Base-by-base conservation (phyloP, 2,888 invertebrate species). In the Syrphus vitripennis region DNA sequence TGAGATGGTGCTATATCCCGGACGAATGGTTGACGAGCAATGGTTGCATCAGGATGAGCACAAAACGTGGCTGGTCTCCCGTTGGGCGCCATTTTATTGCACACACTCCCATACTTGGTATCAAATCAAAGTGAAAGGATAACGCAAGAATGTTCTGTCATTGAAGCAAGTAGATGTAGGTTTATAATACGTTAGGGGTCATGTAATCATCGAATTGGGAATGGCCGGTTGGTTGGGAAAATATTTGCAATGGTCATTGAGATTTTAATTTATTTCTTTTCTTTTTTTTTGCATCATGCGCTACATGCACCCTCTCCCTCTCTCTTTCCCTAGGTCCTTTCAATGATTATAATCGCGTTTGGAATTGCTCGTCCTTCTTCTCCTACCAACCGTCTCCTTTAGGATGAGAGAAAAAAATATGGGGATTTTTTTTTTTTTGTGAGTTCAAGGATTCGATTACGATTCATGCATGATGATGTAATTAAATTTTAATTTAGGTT, bases 191-290 rank as follows among this genome's bases (percentile, higher is more conserved):
- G 82, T 86, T 86, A 86, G 82, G 82, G 86, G 86, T 82, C 86
- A 78, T 86, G 86, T 86, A 86, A 82, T 86, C 86, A 86, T 81
- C 86, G 82, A 82, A 86, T 86, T 82, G 86, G 82, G 86, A 86
- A 70, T 86, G 82, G 74, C 57, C 70, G 59, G n/a, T 59, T 59
- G 59, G 82, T 78, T 78, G 86, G 72, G 74, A 74, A 82, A 86
- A 86, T 86, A 82, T 86, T 86, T 86, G 86, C 86, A 59, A 77
- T 86, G 86, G 86, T 74, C 86, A 86, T 86, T 86, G 74, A 78
- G 82, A 86, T 76, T 86, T 69, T 72, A 77, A 63, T 61, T 83
- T 69, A 48, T 72, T 76, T 57, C 53, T 55, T 34, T 53, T 34
- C 42, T 63, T 34, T 29, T 45, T 37, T 53, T n/a, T 29, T n/a